Base-by-base conservation (phyloP, 2,888 invertebrate genomes). In the Andrena chrysosceles region DNA sequence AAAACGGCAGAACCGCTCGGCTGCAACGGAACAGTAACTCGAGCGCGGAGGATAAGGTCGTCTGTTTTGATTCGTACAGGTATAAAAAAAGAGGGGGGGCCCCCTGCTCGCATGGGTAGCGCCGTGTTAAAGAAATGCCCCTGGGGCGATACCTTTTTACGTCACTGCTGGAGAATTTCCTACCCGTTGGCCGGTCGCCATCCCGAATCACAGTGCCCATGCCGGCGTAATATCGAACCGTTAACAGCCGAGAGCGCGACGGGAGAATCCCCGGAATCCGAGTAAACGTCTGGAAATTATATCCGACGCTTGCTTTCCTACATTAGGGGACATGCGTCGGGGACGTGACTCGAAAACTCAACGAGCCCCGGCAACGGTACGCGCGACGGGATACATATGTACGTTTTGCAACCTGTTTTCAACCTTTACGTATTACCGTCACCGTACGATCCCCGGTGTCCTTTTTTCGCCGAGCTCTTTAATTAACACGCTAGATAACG, bases 121-220 rank as follows among this genome's bases (percentile, higher is more conserved):
- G 88, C 87, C 87, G 88, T 10, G 77, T 77, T 78, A 82, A 89
- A 90, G 87, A 90, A 88, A 85, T 72, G 87, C 86, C 86, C 77
- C 52, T 76, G 80, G 86, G 86, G 86, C 81, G 86, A 63, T 83
- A 78, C 77, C 85, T 87, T 89, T 89, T 90, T 90, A 87, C 88
- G 88, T 90, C 90, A 90, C 80, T 87, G 83, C 77, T 87, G 71
- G 89, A 89, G 90, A 90, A 89, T 90, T 90, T 89, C 85, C 85
- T 90, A 84, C 52, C 78, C 77, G 73, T 75, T 87, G 87, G 87
- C 85, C 83, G 86, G 60, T 81, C 81, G 81, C 79, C 81, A 73
- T 79, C 48, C 71, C 76, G 75, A 60, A 87, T 77, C 77, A 52
- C 78, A 29, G 62, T 63, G 52, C 33, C 33, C 33, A 8, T 33